phyloP scores from a whole-genome alignment of 2,113 vertebrate species.

The Nematolebias whitei region DNA sequence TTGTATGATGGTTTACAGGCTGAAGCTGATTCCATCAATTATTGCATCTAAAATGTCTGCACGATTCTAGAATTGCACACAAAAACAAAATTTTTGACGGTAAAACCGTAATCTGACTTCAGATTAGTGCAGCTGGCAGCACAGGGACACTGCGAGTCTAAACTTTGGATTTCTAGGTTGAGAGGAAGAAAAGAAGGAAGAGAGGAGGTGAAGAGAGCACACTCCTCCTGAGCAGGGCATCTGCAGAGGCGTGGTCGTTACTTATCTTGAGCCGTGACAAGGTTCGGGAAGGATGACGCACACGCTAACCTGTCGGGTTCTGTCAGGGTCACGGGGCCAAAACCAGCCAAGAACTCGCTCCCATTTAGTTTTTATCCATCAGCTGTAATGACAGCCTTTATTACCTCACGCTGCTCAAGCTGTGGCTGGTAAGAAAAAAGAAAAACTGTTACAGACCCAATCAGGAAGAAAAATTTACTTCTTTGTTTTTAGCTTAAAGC shows the following conservation, averaged over 20 bases:
- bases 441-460: background rate
- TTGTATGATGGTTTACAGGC: no score
- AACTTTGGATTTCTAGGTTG: constrained; percentile 9
- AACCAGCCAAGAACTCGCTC: constrained; percentile 1
- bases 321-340: constrained; percentile 14
- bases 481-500: background rate
- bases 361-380: constrained; percentile 42
- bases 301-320: constrained; percentile 19
- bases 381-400: constrained; percentile 44
- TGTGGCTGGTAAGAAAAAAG: background rate
- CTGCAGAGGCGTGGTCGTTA: constrained; percentile 47
- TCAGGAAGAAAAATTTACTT: background rate
- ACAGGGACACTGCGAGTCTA: no score
- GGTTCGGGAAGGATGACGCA: constrained; percentile 28
- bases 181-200: background rate
- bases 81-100: no score
- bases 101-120: background rate
- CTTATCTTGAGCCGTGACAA: constrained; percentile 31
- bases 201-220: background rate
- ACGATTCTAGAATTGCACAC: no score
- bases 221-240: constrained; percentile 22
- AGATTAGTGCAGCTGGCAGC: background rate
- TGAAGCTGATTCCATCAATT: no score
- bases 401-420: constrained; percentile 6
- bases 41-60: no score